Conservation (phyloP, 2,113 vertebrate species). For the Planiliza haematocheilus region DNA sequence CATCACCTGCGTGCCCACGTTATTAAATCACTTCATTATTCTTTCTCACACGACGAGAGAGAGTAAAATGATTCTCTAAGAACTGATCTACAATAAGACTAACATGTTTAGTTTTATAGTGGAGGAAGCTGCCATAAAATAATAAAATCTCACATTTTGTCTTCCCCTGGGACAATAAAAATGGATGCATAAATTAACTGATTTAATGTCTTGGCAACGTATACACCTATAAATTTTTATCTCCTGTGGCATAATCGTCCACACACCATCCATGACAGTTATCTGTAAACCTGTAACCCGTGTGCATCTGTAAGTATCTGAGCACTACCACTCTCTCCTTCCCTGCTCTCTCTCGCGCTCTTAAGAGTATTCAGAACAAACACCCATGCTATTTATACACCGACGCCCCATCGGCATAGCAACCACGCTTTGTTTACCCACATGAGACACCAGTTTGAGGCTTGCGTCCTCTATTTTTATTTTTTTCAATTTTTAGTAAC, state of each 20-base stretch:
- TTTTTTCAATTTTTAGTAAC: neutral
- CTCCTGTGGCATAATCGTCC: too few relatives aligned
- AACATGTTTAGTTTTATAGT: too few relatives aligned
- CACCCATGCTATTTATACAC: conserved; percentile 73
- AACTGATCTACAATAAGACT: neutral
- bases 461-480: conserved; percentile 33
- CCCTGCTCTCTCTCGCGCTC: conserved; percentile 36
- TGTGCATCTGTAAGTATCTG: conserved; percentile 23
- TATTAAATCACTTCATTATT: neutral
- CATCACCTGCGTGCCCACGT: neutral
- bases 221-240: too few relatives aligned
- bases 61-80: neutral
- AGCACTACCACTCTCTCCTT: conserved; percentile 15
- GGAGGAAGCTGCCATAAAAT: too few relatives aligned
- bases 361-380: conserved; percentile 70
- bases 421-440: conserved; percentile 73
- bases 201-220: too few relatives aligned
- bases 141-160: too few relatives aligned
- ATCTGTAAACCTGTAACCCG: conserved; percentile 8
- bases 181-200: too few relatives aligned
- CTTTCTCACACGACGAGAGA: neutral
- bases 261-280: neutral
- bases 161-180: too few relatives aligned
- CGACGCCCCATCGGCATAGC: conserved; percentile 63
- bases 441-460: conserved; percentile 61